Conservation (phyloP, 2,888 invertebrate species). For the Trypoxylon attenuatum region DNA sequence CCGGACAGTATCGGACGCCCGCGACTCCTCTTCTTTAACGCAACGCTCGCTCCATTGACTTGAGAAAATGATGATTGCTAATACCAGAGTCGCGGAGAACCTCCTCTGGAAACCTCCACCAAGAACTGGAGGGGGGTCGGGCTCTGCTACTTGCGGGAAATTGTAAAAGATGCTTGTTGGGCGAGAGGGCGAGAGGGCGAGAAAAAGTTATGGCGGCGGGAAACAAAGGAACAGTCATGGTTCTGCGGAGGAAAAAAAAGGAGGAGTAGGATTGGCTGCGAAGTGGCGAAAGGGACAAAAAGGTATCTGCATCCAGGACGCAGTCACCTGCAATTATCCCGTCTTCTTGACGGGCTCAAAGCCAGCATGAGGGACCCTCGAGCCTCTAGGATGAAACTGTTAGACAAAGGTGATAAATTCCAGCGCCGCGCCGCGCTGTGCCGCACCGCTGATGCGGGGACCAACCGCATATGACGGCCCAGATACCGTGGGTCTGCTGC, state of each 20-base stretch:
- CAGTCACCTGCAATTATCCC: conserved; percentile 55
- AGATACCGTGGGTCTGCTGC: too few species aligned
- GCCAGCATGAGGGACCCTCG: conserved; percentile 47
- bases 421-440: too few species aligned
- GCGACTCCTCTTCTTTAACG: too few species aligned
- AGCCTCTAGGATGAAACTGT: conserved; percentile 42
- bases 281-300: too few species aligned
- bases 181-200: conserved; percentile 9
- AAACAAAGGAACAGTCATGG: conserved; percentile 7
- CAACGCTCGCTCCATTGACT: too few species aligned
- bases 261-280: too few species aligned
- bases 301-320: conserved; percentile 13
- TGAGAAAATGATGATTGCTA: too few species aligned
- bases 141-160: background rate
- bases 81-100: too few species aligned
- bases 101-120: too few species aligned
- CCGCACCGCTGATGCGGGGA: conserved; percentile 46
- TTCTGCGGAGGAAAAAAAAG: background rate
- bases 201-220: background rate
- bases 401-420: conserved; percentile 55
- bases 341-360: conserved; percentile 57
- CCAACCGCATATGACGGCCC: conserved; percentile 30
- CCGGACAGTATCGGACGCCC: too few species aligned
- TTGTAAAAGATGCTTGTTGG: conserved; percentile 9
- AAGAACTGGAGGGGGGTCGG: too few species aligned